Conservation (phyloP, 2,113 vertebrate genomes). For the Burhinus oedicnemus region DNA sequence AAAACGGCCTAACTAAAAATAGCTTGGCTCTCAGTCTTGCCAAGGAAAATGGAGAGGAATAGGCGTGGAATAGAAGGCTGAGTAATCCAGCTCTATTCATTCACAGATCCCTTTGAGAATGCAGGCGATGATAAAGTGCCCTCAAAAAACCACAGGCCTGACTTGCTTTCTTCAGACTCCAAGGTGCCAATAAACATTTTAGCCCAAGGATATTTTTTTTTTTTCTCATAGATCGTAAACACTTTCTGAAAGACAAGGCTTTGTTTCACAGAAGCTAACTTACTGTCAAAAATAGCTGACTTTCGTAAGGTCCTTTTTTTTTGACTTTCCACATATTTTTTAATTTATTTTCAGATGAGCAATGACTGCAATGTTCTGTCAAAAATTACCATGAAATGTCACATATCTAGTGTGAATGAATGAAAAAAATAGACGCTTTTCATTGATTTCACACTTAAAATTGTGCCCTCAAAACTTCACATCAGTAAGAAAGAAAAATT, state of each 20-base stretch:
- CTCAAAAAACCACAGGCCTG: slow-evolving; percentile 83
- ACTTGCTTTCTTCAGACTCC: slow-evolving; percentile 85
- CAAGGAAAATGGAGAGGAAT: slow-evolving; percentile 95
- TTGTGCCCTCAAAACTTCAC: slow-evolving; percentile 25
- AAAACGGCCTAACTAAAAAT: slow-evolving; percentile 91
- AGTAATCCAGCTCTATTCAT: slow-evolving; percentile 88
- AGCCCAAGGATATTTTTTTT: slow-evolving; percentile 82
- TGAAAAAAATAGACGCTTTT: slow-evolving; percentile 52
- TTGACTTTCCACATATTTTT: slow-evolving; percentile 44
- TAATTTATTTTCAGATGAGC: slow-evolving; percentile 64
- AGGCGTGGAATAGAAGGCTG: slow-evolving; percentile 87
- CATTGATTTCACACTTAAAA: slow-evolving; percentile 15
- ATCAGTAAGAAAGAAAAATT: slow-evolving; percentile 16
- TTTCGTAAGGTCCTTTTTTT: slow-evolving; percentile 59
- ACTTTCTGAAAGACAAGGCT: slow-evolving; percentile 81
- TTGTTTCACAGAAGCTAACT: slow-evolving; percentile 77
- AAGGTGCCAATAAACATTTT: slow-evolving; percentile 89
- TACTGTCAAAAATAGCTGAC: slow-evolving; percentile 74
- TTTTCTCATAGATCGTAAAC: slow-evolving; percentile 76
- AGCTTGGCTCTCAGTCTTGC: slow-evolving; percentile 86
- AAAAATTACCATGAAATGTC: slow-evolving; percentile 67
- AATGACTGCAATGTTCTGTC: slow-evolving; percentile 43
- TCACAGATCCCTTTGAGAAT: slow-evolving; percentile 84
- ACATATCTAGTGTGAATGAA: slow-evolving; percentile 45
- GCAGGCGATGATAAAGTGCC: slow-evolving; percentile 81